Base-by-base conservation (phyloP, 2,113 vertebrate genomes). In the Abramis brama region DNA sequence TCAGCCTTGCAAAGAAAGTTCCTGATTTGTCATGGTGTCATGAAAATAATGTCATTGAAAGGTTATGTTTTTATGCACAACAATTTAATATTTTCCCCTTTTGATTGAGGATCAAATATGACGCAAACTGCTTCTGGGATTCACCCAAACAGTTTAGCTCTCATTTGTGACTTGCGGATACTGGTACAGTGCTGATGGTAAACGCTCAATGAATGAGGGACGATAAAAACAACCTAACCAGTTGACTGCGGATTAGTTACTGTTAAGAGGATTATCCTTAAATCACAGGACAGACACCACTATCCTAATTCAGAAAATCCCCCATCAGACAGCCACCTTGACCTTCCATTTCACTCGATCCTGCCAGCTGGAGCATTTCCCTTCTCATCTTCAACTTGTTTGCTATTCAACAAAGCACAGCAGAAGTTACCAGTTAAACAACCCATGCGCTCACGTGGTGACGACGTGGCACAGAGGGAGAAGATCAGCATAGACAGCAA, bases 231-330 rank as follows among this genome's bases (percentile, higher is more conserved):
- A 71, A 62, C 60, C 52, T 75, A 73, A 86, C 66, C 77, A 60
- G 77, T 23, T 36, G 66, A n/a, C 33, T 17, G 13, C 2, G 79
- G 74, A 80, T 82, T 77, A 86, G 47, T 81, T 55, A 82, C 55
- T n/a, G 50, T 71, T 71, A 27, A 87, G 66, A 83, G 36, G 79
- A 83, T 85, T 66, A 75, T 62, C 47, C 68, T n/a, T 62, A 66
- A 85, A 87, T 68, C 74, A 85, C 55, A 59, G 77, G 30, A 75
- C 57, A 47, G 39, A 68, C 45, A 57, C 27, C 27, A 83, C 76
- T 87, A 57, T 82, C 50, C 87, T 60, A 79, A 85, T 77, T 88
- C 73, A 68, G 13, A 75, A 86, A 85, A 88, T 66, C 71, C 57
- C 27, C 33, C 55, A 45, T 78, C 84, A 62, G 76, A 76, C 59